phyloP scores from a whole-genome alignment of 2,113 vertebrate species.

The Pampusana beccarii region DNA sequence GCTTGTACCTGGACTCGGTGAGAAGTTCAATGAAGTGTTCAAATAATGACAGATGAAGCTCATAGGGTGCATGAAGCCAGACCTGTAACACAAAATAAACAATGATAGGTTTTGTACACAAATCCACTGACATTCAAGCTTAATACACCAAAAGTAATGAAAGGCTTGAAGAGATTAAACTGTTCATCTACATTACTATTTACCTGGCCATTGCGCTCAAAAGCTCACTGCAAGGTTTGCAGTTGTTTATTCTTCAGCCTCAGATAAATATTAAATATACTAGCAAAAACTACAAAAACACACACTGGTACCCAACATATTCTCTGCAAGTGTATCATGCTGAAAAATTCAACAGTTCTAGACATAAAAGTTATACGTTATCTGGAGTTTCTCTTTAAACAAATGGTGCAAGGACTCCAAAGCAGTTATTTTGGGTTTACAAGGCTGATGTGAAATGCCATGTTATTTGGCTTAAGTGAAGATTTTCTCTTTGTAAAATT shows the following conservation, averaged over 20 bases:
- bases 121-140: neutral
- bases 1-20: conserved; percentile 92
- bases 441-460: neutral
- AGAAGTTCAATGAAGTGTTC: conserved; percentile 98
- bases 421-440: neutral
- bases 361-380: neutral
- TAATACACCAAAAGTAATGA: neutral
- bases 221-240: neutral
- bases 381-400: neutral
- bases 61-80: conserved; percentile 98
- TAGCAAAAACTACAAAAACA: neutral
- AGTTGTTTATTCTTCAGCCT: neutral
- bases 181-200: neutral
- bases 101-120: neutral
- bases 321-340: neutral
- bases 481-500: neutral
- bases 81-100: conserved; percentile 79
- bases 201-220: neutral
- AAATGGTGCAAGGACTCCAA: neutral
- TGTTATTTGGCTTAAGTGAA: neutral
- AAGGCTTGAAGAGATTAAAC: neutral
- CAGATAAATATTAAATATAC: neutral
- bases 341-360: neutral
- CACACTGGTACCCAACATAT: neutral
- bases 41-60: conserved; percentile 96